Evolutionary conservation across 1,140 invertebrate species (phyloP).

Genomic region (Drosophila ogumai): DNA sequence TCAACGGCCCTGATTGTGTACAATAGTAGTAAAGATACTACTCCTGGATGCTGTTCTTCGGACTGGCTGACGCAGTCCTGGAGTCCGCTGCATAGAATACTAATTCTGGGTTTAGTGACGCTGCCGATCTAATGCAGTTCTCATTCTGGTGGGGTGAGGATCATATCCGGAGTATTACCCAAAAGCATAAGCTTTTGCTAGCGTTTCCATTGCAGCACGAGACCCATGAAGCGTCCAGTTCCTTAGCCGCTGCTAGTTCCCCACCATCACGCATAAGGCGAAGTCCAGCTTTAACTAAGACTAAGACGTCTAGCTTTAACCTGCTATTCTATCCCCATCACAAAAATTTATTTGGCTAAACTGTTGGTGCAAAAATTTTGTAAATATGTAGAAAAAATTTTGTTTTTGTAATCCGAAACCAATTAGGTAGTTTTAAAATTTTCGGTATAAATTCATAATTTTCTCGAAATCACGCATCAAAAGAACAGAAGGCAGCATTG

Average conservation of each 20-base stretch:
- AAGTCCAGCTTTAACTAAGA: conserved; percentile 13
- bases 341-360: no score
- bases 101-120: conserved; percentile 33
- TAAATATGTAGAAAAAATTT: no score
- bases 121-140: conserved; percentile 49
- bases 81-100: conserved; percentile 43
- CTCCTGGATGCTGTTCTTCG: conserved; percentile 14
- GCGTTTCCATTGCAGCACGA: conserved; percentile 37
- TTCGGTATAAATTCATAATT: no score
- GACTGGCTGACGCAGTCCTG: conserved; percentile 18
- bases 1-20: background rate
- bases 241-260: no score
- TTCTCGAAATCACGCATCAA: no score
- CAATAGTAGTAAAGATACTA: conserved; percentile 4
- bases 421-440: no score
- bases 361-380: no score
- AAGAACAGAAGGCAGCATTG: no score
- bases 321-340: no score
- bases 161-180: no score
- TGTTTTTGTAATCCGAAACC: no score
- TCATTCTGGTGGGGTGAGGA: conserved; percentile 57
- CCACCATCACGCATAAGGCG: conserved; percentile 47
- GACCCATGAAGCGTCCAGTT: background rate
- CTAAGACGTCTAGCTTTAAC: no score
- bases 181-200: conserved; percentile 11